phyloP scores from a whole-genome alignment of 2,797 vertebrate genomes.

The Danio kyathit region DNA sequence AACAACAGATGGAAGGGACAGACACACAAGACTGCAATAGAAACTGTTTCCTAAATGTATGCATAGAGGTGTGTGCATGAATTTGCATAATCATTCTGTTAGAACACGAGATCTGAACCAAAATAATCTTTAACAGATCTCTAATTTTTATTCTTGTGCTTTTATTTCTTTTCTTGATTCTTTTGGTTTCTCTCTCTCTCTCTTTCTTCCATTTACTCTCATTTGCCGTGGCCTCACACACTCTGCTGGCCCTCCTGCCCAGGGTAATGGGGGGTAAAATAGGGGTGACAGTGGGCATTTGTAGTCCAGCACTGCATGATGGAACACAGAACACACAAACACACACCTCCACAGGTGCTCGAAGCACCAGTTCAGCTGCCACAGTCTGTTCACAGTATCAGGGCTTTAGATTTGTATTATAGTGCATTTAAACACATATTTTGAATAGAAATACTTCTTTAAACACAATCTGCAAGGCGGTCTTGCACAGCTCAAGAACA shows the following conservation, averaged over 20 bases:
- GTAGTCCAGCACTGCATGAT: conserved; percentile 61
- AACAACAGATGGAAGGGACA: conserved; percentile 10
- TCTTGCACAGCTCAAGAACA: background rate
- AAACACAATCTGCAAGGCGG: conserved; percentile 25
- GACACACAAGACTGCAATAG: background rate
- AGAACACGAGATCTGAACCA: background rate
- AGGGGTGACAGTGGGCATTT: conserved; percentile 70
- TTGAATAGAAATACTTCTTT: conserved; percentile 23
- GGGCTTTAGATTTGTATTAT: conserved; percentile 14
- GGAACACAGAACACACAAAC: conserved; percentile 44
- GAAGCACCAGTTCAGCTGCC: conserved; percentile 4
- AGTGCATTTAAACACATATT: conserved; percentile 35
- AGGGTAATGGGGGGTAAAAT: conserved; percentile 80
- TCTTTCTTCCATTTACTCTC: conserved; percentile 59
- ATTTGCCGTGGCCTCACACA: conserved; percentile 49
- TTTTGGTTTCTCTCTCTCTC: conserved; percentile 36
- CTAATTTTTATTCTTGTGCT: background rate
- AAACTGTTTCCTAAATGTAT: conserved; percentile 4
- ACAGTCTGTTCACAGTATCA: background rate
- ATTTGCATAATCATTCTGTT: background rate
- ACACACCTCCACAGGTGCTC: conserved; percentile 37
- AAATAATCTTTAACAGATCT: background rate
- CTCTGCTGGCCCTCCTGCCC: conserved; percentile 51
- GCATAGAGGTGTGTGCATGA: background rate
- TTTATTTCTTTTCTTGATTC: background rate